Evolutionary conservation across 2,797 vertebrate species (phyloP).

Genomic region (Anguilla marmorata): DNA sequence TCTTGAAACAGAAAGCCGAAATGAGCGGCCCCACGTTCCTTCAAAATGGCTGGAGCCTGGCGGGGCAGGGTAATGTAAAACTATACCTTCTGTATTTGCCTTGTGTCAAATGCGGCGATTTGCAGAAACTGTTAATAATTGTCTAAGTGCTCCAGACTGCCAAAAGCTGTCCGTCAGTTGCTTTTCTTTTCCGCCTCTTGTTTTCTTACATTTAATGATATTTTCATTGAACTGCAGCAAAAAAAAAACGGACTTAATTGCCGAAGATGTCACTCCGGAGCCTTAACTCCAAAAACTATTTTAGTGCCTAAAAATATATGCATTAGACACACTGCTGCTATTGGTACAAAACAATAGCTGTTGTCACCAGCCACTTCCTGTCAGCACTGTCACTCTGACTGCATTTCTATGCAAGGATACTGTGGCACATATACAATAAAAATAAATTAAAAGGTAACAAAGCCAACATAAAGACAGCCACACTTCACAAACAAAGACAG

Average conservation of each 20-base stretch:
- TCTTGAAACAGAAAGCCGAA: conserved; percentile 75
- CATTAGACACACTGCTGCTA: conserved; percentile 36
- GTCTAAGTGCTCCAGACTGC: conserved; percentile 80
- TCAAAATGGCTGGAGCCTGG: conserved; percentile 73
- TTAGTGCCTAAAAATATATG: conserved; percentile 59
- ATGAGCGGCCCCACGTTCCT: conserved; percentile 73
- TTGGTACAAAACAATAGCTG: conserved; percentile 45
- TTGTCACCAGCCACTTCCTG: not conserved
- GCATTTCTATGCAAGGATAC: not conserved
- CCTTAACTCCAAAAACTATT: conserved; percentile 78
- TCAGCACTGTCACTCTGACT: not conserved
- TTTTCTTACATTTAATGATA: conserved; percentile 76
- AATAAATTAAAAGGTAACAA: not conserved
- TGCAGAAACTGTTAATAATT: conserved; percentile 81
- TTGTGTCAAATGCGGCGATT: conserved; percentile 82
- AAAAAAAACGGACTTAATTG: conserved; percentile 77
- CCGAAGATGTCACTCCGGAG: conserved; percentile 77
- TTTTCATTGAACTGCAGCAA: conserved; percentile 76
- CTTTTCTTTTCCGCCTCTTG: conserved; percentile 39
- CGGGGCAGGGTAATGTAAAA: conserved; percentile 75
- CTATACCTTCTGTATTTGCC: conserved; percentile 74
- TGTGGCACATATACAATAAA: not conserved
- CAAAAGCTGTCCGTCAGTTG: conserved; percentile 79
- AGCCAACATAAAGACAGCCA: not conserved
- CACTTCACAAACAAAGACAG: conserved; percentile 9